A percentile compares a stretch with the other conserved stretches of the same genome.
phyloP scores from a whole-genome alignment of 2,888 invertebrate species.

The Callosobruchus maculatus region DNA sequence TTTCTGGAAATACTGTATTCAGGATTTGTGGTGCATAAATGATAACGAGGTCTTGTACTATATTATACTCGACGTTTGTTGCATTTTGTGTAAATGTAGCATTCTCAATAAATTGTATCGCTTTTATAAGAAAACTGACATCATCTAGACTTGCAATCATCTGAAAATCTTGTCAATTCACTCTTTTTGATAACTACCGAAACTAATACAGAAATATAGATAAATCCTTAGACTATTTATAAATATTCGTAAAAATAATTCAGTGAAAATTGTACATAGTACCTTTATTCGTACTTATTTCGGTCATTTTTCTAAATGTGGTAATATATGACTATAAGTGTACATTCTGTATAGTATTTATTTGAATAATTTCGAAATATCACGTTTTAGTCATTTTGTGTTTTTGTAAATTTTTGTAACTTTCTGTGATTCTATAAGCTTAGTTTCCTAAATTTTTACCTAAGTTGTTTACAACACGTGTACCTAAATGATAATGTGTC shows the following conservation, averaged over 20 bases:
- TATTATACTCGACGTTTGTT: neutral
- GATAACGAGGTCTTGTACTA: no score
- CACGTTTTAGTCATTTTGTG: constrained; percentile 28
- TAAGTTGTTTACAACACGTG: constrained; percentile 36
- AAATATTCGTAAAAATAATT: neutral
- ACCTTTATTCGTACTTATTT: constrained; percentile 4
- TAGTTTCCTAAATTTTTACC: constrained; percentile 36
- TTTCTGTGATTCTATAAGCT: constrained; percentile 44
- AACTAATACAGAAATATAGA: no score
- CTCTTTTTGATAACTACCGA: no score
- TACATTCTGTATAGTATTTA: constrained; percentile 50
- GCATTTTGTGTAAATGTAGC: no score
- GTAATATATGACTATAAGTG: constrained; percentile 28
- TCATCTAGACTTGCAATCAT: no score
- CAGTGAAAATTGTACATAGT: constrained; percentile 15
- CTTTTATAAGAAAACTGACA: no score
- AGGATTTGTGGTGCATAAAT: neutral
- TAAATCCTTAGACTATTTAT: neutral
- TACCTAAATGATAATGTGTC: constrained; percentile 45
- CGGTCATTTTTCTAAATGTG: constrained; percentile 3
- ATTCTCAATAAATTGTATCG: no score
- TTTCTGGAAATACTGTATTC: neutral
- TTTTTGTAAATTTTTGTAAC: constrained; percentile 38
- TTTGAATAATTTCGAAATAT: constrained; percentile 39
- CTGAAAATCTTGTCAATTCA: no score